These are phyloP conservation scores for Enchytraeus crypticus DNA, from an alignment of 2,888 invertebrate species.

Conservation along the genomic window DNA sequence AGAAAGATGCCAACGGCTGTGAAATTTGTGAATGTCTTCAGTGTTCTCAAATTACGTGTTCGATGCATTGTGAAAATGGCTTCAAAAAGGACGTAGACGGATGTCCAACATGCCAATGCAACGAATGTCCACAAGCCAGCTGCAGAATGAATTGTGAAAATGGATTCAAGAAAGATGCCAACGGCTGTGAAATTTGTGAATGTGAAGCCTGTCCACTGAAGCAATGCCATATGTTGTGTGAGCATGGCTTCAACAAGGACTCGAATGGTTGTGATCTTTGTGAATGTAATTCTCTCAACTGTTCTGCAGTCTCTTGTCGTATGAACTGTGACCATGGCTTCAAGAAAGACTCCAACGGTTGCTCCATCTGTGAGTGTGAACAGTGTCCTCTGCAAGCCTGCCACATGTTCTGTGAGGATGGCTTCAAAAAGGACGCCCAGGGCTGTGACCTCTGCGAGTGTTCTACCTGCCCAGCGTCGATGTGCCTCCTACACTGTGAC, in stretches of 20 bases:
- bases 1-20: too few relatives aligned
- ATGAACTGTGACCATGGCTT: conserved; percentile 21
- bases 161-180: conserved; percentile 18
- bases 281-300: too few relatives aligned
- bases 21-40: too few relatives aligned
- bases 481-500: conserved; percentile 16
- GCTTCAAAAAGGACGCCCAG: conserved; percentile 11
- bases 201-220: not conserved
- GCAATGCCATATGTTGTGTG: not conserved
- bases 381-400: too few relatives aligned
- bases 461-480: conserved; percentile 9
- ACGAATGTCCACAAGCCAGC: too few relatives aligned
- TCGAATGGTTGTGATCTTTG: conserved; percentile 12
- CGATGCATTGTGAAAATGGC: too few relatives aligned
- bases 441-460: too few relatives aligned
- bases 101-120: too few relatives aligned
- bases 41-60: too few relatives aligned
- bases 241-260: not conserved
- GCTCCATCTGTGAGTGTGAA: conserved; percentile 17
- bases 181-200: conserved; percentile 20
- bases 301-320: conserved; percentile 2
- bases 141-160: conserved; percentile 18
- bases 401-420: too few relatives aligned
- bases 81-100: too few relatives aligned
- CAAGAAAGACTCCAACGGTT: conserved; percentile 18